A percentile compares a stretch with the other conserved stretches of the same genome.
Conservation (phyloP, 64 coral and sea anemone species). For the Actinia equina region DNA sequence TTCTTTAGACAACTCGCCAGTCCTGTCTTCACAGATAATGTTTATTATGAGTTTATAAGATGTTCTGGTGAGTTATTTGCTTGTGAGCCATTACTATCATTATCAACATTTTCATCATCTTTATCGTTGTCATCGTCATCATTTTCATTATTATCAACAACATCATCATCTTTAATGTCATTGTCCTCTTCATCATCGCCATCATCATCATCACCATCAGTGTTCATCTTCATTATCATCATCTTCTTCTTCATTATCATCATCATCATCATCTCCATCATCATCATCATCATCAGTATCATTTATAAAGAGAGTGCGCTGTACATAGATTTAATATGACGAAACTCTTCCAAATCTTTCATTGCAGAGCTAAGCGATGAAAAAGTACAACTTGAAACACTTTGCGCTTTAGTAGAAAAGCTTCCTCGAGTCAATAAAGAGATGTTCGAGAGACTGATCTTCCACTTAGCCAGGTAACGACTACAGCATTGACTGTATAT, state of each 20-base stretch:
- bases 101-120: background rate
- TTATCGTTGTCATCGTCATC: background rate
- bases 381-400: conserved; percentile 48
- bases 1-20: conserved; percentile 88
- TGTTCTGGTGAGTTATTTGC: conserved; percentile 57
- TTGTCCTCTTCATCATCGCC: background rate
- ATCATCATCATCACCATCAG: background rate
- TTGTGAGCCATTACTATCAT: background rate
- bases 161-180: background rate
- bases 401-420: conserved; percentile 72
- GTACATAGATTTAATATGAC: no score
- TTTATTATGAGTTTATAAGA: conserved; percentile 87
- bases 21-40: conserved; percentile 77
- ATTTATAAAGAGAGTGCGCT: no score
- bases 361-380: conserved; percentile 79
- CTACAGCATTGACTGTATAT: background rate
- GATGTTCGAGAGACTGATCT: conserved; percentile 78
- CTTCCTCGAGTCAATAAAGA: conserved; percentile 68
- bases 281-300: no score
- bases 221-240: background rate
- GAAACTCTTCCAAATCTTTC: background rate
- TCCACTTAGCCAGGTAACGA: conserved; percentile 91
- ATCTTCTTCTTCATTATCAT: no score
- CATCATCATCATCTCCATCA: no score
- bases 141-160: background rate